Conservation (phyloP, 2,113 vertebrate genomes). For the Lycocorax pyrrhopterus region DNA sequence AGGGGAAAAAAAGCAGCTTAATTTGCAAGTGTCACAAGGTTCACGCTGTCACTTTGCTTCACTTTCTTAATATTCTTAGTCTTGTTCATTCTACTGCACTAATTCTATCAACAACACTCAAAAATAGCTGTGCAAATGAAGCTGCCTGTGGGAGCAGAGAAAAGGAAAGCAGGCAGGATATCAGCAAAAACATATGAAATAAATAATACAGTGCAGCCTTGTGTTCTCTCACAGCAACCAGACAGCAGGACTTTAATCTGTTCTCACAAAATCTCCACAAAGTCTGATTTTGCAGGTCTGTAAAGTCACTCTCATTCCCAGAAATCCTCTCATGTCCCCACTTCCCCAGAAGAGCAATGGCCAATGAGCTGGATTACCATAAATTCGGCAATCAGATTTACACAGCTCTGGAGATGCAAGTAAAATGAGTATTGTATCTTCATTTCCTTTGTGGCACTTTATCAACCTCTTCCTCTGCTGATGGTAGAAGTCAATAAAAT, state of each 20-base stretch:
- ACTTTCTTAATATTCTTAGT: background rate
- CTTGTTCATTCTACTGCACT: background rate
- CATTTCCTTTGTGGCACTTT: constrained; percentile 42
- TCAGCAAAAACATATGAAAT: background rate
- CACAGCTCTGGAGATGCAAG: constrained; percentile 11
- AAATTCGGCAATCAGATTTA: constrained; percentile 31
- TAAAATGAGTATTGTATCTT: constrained; percentile 26
- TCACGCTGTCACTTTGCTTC: background rate
- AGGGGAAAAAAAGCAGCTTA: background rate
- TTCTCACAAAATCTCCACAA: background rate
- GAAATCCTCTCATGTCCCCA: background rate
- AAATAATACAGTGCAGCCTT: background rate
- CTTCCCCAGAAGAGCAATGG: background rate
- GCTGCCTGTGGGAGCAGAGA: background rate
- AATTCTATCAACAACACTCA: background rate
- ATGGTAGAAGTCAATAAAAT: constrained; percentile 50
- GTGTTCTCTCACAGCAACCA: background rate
- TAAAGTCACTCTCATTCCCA: background rate
- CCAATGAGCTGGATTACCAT: constrained; percentile 20
- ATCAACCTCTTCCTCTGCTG: constrained; percentile 45
- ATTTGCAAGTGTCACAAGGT: background rate
- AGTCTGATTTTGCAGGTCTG: background rate
- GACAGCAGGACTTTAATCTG: background rate
- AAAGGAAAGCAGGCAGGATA: background rate
- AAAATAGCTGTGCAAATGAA: background rate